A percentile compares a stretch with the other conserved stretches of the same genome.
Evolutionary conservation across 1,140 invertebrate genomes (phyloP).

Genomic region (Magallana angulata): DNA sequence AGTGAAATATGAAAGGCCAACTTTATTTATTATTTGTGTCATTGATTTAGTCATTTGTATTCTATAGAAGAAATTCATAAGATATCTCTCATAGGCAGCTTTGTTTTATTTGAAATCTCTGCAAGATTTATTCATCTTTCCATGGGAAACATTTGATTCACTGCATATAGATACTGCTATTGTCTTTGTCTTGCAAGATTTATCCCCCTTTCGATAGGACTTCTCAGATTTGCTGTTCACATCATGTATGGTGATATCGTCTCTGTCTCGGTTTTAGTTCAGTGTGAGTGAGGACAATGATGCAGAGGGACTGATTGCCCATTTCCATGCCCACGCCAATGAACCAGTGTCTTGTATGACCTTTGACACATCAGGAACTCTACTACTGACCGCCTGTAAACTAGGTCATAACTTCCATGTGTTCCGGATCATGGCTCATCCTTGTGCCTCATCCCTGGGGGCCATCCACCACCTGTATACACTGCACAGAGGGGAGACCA

Average conservation of each 20-base stretch:
- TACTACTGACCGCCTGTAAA: slow-evolving; percentile 94
- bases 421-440: slow-evolving; percentile 96
- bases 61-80: too few species aligned
- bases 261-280: slow-evolving; percentile 67
- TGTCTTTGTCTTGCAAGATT: too few species aligned
- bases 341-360: slow-evolving; percentile 93
- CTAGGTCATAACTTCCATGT: slow-evolving; percentile 98
- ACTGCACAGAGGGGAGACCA: slow-evolving; percentile 89
- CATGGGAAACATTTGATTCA: too few species aligned
- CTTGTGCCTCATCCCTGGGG: slow-evolving; percentile 90
- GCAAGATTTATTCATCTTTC: too few species aligned
- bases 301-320: slow-evolving; percentile 86
- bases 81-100: too few species aligned
- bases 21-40: too few species aligned
- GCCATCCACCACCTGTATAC: slow-evolving; percentile 98
- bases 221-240: not conserved
- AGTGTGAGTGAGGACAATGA: slow-evolving; percentile 76
- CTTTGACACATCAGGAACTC: slow-evolving; percentile 94
- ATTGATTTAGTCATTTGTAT: too few species aligned
- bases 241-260: not conserved
- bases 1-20: too few species aligned
- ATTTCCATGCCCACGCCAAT: slow-evolving; percentile 94
- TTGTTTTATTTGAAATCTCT: too few species aligned
- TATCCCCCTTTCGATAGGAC: not conserved
- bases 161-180: too few species aligned